Percentiles rank a stretch among this genome's conserved stretches.
These are phyloP conservation scores for Acrossocheilus wenchowensis DNA, from an alignment of 2,797 vertebrate genomes.

Conservation along the genomic window DNA sequence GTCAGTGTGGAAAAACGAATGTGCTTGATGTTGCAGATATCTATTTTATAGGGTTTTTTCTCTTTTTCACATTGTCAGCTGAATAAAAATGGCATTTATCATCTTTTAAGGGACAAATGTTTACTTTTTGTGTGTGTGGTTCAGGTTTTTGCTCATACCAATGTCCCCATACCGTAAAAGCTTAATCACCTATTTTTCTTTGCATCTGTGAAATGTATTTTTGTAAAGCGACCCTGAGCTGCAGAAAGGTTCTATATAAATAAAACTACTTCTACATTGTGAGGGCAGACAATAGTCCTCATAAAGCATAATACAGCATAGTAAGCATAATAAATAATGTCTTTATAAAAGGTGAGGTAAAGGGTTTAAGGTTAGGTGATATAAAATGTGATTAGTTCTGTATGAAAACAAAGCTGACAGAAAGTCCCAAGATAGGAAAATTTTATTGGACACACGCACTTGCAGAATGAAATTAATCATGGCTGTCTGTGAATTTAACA, in stretches of 20 bases:
- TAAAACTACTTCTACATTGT: not conserved
- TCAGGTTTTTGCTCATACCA: not conserved
- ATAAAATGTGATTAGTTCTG: not conserved
- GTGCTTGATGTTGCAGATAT: conserved; percentile 31
- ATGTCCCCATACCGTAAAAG: not conserved
- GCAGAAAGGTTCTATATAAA: conserved; percentile 1
- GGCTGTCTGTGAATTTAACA: not conserved
- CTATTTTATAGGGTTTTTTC: not conserved
- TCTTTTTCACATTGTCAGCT: conserved; percentile 4
- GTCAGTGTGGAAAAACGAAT: conserved; percentile 3
- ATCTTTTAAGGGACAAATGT: conserved; percentile 3
- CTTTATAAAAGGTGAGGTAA: not conserved
- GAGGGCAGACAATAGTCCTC: not conserved
- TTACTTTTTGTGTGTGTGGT: not conserved
- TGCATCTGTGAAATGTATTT: not conserved
- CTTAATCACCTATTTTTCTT: not conserved
- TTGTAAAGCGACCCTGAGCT: conserved; percentile 1
- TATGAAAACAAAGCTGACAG: not conserved
- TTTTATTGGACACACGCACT: not conserved
- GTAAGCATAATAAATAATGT: not conserved
- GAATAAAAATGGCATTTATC: not conserved
- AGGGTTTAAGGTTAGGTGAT: not conserved
- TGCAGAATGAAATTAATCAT: not conserved
- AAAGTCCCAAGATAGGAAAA: not conserved
- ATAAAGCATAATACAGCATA: not conserved